Evolutionary conservation across 64 coral and sea anemone genomes (phyloP), one percentile per base, ranked within the genome.

Genomic region (Actinia tenebrosa): DNA sequence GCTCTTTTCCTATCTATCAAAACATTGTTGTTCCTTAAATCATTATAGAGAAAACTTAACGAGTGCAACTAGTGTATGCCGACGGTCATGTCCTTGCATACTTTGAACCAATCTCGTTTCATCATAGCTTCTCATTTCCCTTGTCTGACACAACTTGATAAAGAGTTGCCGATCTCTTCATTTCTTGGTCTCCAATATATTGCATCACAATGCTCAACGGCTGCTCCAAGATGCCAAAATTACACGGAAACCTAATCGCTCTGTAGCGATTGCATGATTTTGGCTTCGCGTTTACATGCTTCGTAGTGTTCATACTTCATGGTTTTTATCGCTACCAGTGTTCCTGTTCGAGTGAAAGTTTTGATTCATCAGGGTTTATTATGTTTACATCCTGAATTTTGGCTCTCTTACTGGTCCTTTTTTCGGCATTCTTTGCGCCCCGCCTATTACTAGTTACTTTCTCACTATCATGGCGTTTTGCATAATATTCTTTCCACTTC

Each of bases 221-320:
- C 68, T 71, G 68, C 26, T 71, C 68, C 19, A 71, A 10, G 68
- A 71, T 71, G 19, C 68, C 68, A 71, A 71, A 71, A n/a, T 10
- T 71, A 71, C 16, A 71, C 68, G 68, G 68, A 19, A 71, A 71
- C 68, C 68, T 20, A 37, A 71, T 71, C 68, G 17, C 68, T 71
- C 26, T 71, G 68, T 71, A 71, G 68, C 18, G 68, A 71, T 71
- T 71, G 68, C 17, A 71, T 71, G 18, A 71, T 71, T 71, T 71
- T 71, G 18, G 68, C 68, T 71, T 71, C 68, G 17, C 6, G 68
- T 71, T 71, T 71, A 71, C 68, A 71, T 71, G 19, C 26, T n/a
- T 71, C 68, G 6, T n/a, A n/a, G 17, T 71, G 18, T 71, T 71
- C 68, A n/a, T 71, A 20, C 68, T 71, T 71, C 68, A 71, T 71